A percentile compares a stretch with the other conserved stretches of the same genome.
These are phyloP conservation scores for Chelonia mydas DNA, from an alignment of 2,797 vertebrate genomes.

Conservation along the genomic window DNA sequence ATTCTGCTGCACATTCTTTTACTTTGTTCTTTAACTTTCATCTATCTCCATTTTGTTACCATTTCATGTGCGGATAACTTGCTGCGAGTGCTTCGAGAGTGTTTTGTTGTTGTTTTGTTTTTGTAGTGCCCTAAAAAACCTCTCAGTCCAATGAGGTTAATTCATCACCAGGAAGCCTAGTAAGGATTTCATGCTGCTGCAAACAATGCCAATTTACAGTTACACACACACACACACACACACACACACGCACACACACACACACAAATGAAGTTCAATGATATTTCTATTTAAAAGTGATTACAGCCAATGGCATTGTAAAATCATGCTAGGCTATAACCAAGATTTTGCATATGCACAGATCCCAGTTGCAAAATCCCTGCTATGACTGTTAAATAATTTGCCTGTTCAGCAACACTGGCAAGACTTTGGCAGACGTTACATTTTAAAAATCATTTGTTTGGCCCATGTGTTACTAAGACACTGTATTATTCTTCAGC, in stretches of 20 bases:
- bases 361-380: constrained; percentile 76
- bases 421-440: constrained; percentile 81
- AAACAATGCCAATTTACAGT: constrained; percentile 46
- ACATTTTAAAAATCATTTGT: constrained; percentile 72
- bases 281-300: constrained; percentile 76
- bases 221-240: background rate
- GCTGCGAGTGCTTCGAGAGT: background rate
- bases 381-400: constrained; percentile 77
- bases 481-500: constrained; percentile 77
- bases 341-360: constrained; percentile 82
- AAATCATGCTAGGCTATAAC: constrained; percentile 80
- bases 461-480: constrained; percentile 78
- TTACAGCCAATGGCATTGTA: constrained; percentile 79
- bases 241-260: background rate
- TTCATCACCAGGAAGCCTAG: constrained; percentile 70
- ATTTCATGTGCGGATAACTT: constrained; percentile 12
- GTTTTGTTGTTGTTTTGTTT: constrained; percentile 3
- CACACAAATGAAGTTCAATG: constrained; percentile 68
- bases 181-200: constrained; percentile 53
- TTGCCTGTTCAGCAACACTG: constrained; percentile 77
- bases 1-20: background rate
- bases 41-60: constrained; percentile 34
- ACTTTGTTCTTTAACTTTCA: constrained; percentile 34
- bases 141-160: constrained; percentile 63
- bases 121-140: constrained; percentile 48